Conservation (phyloP, 1,140 invertebrate genomes). For the Spodoptera frugiperda region DNA sequence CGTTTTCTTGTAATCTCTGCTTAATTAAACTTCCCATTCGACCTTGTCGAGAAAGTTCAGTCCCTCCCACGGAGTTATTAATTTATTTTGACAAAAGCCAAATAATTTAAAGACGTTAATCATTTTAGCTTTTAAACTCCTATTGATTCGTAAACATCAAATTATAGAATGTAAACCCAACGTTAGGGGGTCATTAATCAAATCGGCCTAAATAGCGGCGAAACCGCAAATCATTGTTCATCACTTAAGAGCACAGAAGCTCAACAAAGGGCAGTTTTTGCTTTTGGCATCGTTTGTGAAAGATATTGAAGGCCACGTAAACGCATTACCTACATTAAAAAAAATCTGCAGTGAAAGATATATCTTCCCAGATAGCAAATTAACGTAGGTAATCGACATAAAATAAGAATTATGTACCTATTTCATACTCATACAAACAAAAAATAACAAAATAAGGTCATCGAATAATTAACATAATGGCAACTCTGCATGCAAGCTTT, state of each 20-base stretch:
- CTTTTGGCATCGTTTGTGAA: no score
- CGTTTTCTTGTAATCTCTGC: not conserved
- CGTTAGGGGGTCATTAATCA: conserved; percentile 28
- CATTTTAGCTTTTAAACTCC: no score
- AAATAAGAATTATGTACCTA: no score
- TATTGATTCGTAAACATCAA: not conserved
- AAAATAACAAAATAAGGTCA: not conserved
- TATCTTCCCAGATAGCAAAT: no score
- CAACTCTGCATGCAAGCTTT: not conserved
- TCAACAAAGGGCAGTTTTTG: not conserved
- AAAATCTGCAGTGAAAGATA: no score
- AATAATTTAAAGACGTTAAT: no score
- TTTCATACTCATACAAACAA: no score
- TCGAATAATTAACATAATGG: not conserved
- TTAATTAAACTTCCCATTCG: conserved; percentile 21
- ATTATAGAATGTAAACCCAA: conserved; percentile 17
- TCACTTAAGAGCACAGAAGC: conserved; percentile 35
- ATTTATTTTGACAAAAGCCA: no score
- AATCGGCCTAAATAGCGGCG: conserved; percentile 4
- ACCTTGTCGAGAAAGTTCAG: not conserved
- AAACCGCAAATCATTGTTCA: conserved; percentile 47
- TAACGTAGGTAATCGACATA: no score
- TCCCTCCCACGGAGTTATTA: not conserved
- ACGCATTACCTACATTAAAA: no score
- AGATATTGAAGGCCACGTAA: no score